Base-by-base conservation (phyloP, 2,113 vertebrate species). In the Athene noctua region DNA sequence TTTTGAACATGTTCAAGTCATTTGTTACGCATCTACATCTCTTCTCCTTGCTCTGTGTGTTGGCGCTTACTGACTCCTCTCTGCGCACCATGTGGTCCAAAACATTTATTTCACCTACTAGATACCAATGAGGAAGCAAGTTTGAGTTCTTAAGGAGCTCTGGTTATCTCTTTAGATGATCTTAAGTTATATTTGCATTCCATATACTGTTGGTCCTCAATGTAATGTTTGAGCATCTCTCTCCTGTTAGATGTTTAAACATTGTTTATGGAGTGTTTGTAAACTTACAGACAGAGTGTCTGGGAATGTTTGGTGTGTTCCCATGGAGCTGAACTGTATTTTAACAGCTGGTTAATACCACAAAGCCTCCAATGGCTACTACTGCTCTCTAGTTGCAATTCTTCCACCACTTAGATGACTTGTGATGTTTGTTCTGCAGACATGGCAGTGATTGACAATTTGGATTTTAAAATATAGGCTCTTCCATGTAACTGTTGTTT, bases 231-330 rank as follows among this genome's bases (percentile, higher is more conserved):
- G 66, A 80, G 46, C 47, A 40, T 61, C 26, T 92, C 52, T 82
- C 49, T 92, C 57, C 52, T 71, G 22, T 67, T 82, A 47, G 38
- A 75, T 94, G 38, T 44, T 75, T 90, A 30, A 67, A 54, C 34
- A 11, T 90, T 91, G 62, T 74, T 94, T 94, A 87, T 72, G 81
- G 57, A 67, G 90, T 88, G 81, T 85, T 97, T 93, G 52, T 92
- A 88, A 93, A 93, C 66, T 46, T 52, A 21, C 32, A 57, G 88
- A 61, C 85, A 80, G 71, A 57, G 74, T 40, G 81, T 75, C 74
- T 90, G 88, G 81, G 92, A 82, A 57, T 77, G 92, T 95, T 94
- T 94, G 85, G 25, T 82, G 52, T 0, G 20, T 96, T 94, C 88
- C 94, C 85, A 82, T 90, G 82, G 92, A 90, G 79, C 78, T 75